A percentile compares a stretch with the other conserved stretches of the same genome.
Conservation (phyloP, 2,113 vertebrate genomes). For the Mionectes macconnelli region DNA sequence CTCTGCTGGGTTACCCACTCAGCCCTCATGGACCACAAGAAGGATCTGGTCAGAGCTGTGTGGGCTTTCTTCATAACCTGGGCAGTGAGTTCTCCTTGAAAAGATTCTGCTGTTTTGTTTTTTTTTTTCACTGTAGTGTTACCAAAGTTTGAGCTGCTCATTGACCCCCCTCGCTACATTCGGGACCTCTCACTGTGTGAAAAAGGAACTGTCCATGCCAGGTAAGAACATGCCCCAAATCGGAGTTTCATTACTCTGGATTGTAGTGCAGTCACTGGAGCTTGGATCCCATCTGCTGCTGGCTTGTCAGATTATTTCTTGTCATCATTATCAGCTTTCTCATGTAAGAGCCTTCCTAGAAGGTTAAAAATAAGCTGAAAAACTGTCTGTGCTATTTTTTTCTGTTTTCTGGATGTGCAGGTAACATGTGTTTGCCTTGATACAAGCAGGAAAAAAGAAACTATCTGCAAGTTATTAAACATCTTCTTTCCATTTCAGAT, state of each 20-base stretch:
- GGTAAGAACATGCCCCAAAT: constrained; percentile 55
- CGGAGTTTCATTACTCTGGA: neutral
- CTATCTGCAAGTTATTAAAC: neutral
- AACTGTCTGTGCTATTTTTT: neutral
- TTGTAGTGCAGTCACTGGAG: neutral
- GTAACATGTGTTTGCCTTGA: neutral
- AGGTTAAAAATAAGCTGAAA: neutral
- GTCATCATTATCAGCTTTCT: neutral
- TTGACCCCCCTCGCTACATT: constrained; percentile 83
- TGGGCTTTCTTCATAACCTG: neutral
- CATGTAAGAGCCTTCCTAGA: neutral
- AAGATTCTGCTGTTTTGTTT: neutral
- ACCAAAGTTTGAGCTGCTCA: constrained; percentile 88
- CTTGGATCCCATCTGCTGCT: neutral
- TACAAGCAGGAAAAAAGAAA: neutral
- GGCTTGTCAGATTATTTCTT: neutral
- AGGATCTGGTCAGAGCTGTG: neutral
- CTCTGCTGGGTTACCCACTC: neutral
- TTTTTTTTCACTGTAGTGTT: constrained; percentile 70
- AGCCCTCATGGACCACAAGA: neutral
- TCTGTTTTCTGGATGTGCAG: neutral
- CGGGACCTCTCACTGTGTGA: constrained; percentile 84
- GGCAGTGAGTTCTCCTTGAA: neutral
- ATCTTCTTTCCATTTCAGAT: constrained; percentile 72
- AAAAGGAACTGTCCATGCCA: constrained; percentile 84